phyloP scores from a whole-genome alignment of 2,113 vertebrate species.

The human region DNA sequence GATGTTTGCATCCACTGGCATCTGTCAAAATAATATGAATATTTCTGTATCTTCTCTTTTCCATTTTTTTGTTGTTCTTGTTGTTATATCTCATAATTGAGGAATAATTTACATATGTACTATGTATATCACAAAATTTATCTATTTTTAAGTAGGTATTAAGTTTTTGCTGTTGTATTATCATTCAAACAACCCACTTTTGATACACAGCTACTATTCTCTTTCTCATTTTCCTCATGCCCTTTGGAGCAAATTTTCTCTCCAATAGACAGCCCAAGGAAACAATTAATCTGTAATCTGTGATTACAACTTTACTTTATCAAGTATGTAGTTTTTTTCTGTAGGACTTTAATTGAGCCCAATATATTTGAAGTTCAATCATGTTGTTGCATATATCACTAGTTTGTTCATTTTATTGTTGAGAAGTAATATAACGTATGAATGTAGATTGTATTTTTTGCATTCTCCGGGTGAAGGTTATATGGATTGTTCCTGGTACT shows the following conservation, averaged over 20 bases:
- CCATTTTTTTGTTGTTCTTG: neutral
- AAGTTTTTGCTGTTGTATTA: neutral
- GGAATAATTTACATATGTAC: neutral
- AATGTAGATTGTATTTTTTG: neutral
- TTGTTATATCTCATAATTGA: neutral
- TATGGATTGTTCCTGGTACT: neutral
- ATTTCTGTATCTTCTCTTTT: neutral
- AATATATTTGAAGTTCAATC: neutral
- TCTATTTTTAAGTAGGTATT: neutral
- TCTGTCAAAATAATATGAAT: too few species aligned
- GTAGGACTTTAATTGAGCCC: neutral
- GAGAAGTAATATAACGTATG: neutral
- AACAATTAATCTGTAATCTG: neutral
- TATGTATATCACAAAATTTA: neutral
- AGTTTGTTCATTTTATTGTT: neutral
- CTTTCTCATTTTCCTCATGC: neutral
- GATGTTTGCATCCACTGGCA: neutral
- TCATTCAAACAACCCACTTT: neutral
- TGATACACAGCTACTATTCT: too few species aligned
- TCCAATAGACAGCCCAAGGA: too few species aligned
- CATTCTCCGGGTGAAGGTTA: neutral
- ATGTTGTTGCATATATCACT: too few species aligned
- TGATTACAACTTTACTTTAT: neutral
- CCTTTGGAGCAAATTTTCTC: neutral
- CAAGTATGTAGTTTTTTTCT: neutral